Evolutionary conservation across 2,888 invertebrate species (phyloP), one percentile per base, ranked within the genome.

Genomic region (Saturnia japonica): DNA sequence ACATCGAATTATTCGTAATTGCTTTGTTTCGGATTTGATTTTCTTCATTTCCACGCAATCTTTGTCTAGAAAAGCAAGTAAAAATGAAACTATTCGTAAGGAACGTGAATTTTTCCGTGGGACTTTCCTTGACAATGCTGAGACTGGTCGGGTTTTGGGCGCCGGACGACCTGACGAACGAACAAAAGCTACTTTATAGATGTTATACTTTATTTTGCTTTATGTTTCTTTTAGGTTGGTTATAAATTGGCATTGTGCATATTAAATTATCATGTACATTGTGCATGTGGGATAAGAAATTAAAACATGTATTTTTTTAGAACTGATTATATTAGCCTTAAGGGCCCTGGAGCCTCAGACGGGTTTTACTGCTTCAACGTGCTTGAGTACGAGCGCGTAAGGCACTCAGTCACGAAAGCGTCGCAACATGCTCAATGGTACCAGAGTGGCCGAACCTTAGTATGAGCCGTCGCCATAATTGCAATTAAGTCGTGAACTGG

Each of bases 161-260:
- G 0, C 88, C 93, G 0, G 81, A 84, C 1, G 70, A 72, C 1
- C 70, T 90, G 60, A 72, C 64, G 0, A 74, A 72, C 1, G 69
- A 64, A 8, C 77, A 75, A 51, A 83, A 74, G 57, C 28, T 76
- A 0, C n/a, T 88, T 1, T 94, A 93, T 69, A 80, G 80, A 70
- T 79, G 78, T 51, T 91, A 89, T 54, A 82, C 85, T n/a, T 75
- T 82, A 7, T 75, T 90, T 40, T 84, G 82, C 0, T 92, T 94
- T 57, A 89, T 91, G 87, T 88, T 90, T 74, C 68, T 91, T 22
- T 80, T 93, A 70, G 94, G 94, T 94, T 82, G 76, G 87, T 82
- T 68, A 47, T 54, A 22, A 40, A 69, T 54, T 68, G 22, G 40
- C 64, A 40, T 64, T 4, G 69, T 43, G 40, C 64, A 40, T 64